Evolutionary conservation across 2,113 vertebrate genomes (phyloP).

Genomic region (Aptenodytes forsteri): DNA sequence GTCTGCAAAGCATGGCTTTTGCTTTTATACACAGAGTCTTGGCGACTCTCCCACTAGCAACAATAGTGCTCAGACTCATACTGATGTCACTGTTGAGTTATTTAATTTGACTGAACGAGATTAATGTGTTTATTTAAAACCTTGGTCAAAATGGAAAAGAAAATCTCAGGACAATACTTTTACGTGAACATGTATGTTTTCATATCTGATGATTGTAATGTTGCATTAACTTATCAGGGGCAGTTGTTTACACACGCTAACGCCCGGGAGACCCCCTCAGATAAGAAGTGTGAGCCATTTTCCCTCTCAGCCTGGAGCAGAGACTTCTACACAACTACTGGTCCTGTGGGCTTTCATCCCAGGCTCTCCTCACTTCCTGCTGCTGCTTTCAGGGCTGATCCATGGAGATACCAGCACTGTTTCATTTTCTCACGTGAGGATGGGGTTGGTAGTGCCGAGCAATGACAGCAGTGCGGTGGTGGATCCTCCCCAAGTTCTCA

Average conservation of each 20-base stretch:
- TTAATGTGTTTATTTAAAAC: constrained; percentile 74
- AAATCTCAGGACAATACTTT: constrained; percentile 48
- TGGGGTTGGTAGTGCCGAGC: neutral
- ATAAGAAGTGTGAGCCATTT: constrained; percentile 48
- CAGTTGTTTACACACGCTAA: constrained; percentile 41
- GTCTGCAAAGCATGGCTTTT: neutral
- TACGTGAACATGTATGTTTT: constrained; percentile 51
- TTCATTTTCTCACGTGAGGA: neutral
- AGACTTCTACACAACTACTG: neutral
- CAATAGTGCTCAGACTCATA: constrained; percentile 62
- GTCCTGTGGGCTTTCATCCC: neutral
- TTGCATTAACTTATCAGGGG: constrained; percentile 61
- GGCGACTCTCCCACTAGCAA: constrained; percentile 59
- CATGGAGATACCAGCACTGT: neutral
- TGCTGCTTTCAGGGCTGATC: neutral
- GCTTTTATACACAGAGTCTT: constrained; percentile 49
- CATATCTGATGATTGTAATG: constrained; percentile 43
- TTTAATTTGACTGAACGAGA: constrained; percentile 70
- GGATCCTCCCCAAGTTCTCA: neutral
- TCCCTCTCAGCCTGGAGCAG: neutral
- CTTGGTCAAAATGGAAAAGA: constrained; percentile 56
- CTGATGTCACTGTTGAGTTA: constrained; percentile 72
- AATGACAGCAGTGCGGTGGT: neutral
- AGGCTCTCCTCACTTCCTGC: neutral
- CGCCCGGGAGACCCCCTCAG: neutral